Evolutionary conservation across 2,113 vertebrate genomes (phyloP).

Genomic region (Lampris megalopsis): DNA sequence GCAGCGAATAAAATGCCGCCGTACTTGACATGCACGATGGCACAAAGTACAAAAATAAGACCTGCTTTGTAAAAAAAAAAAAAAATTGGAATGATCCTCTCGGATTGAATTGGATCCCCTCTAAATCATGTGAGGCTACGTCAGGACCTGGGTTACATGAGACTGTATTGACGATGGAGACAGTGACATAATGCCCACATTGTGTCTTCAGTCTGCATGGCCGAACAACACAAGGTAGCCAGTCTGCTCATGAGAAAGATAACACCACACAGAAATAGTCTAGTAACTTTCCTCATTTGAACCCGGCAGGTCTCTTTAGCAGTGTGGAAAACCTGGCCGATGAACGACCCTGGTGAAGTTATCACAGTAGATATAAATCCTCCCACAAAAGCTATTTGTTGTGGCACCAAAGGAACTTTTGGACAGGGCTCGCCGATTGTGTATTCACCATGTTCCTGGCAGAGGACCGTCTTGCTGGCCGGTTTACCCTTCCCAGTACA

Average conservation of each 20-base stretch:
- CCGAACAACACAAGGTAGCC: no score
- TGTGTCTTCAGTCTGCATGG: not conserved
- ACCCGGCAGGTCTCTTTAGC: not conserved
- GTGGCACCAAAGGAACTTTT: not conserved
- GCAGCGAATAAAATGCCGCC: no score
- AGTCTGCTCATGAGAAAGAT: no score
- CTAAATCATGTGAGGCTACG: not conserved
- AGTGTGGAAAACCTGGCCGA: no score
- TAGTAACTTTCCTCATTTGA: not conserved
- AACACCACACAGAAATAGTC: not conserved
- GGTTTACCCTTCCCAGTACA: slow-evolving; percentile 53
- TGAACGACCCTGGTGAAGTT: not conserved
- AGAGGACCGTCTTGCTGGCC: slow-evolving; percentile 40
- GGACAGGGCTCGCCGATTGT: not conserved
- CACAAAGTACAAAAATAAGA: not conserved
- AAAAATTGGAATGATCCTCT: no score
- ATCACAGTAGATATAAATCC: not conserved
- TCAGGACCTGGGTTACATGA: not conserved
- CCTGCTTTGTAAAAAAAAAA: not conserved
- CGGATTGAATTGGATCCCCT: not conserved
- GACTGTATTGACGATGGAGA: not conserved
- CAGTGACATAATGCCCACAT: not conserved
- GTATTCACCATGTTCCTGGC: slow-evolving; percentile 17
- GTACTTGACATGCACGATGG: no score
- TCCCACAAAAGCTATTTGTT: not conserved